phyloP scores from a whole-genome alignment of 2,113 vertebrate species.

The Abramis brama region DNA sequence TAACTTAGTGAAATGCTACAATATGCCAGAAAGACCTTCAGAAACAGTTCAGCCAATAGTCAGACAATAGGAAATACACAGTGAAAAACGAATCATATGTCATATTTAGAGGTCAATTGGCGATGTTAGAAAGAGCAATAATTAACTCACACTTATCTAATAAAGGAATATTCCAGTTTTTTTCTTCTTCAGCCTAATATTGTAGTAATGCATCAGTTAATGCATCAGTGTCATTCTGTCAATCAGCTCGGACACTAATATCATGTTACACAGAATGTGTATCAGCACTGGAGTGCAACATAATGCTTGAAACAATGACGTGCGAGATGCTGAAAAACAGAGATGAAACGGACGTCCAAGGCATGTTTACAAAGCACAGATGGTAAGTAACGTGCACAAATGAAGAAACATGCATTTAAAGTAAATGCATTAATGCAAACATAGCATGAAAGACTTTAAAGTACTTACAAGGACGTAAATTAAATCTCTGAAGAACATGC shows the following conservation, averaged over 20 bases:
- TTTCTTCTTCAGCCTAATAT: neutral
- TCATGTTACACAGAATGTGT: neutral
- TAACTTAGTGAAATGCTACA: neutral
- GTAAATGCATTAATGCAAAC: neutral
- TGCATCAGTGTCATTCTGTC: neutral
- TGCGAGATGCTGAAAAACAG: neutral
- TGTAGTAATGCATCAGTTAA: neutral
- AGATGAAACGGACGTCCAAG: neutral
- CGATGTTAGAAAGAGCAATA: neutral
- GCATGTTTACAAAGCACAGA: neutral
- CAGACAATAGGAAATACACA: neutral
- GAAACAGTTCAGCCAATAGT: neutral
- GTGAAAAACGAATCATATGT: neutral
- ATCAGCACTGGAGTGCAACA: neutral
- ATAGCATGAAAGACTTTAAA: neutral
- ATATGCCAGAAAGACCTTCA: neutral
- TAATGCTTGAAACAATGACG: neutral
- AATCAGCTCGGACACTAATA: neutral
- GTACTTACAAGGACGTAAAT: neutral
- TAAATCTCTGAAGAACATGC: neutral
- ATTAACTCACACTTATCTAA: neutral
- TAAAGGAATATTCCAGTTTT: neutral
- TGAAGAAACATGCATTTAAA: neutral
- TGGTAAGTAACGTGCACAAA: neutral
- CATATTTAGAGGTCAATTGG: neutral